Evolutionary conservation across 2,888 invertebrate genomes (phyloP).

Genomic region (Coleophora deauratella): DNA sequence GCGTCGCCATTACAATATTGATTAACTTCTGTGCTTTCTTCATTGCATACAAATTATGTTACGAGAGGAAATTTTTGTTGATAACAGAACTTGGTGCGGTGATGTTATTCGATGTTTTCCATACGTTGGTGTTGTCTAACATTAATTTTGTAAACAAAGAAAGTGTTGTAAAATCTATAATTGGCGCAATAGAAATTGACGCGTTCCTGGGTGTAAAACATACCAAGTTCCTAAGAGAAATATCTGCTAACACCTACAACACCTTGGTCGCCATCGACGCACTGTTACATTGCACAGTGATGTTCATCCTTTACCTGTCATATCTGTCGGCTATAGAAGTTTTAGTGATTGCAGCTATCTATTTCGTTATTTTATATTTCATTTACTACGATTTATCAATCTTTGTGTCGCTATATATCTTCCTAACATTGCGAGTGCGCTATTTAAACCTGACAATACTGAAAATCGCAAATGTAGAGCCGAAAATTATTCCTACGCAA

Average conservation of each 20-base stretch:
- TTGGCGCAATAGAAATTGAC: conserved; percentile 38
- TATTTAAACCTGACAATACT: conserved; percentile 46
- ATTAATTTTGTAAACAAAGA: conserved; percentile 29
- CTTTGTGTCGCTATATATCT: conserved; percentile 22
- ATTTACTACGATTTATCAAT: conserved; percentile 34
- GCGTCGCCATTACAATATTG: conserved; percentile 20
- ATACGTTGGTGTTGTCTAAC: conserved; percentile 29
- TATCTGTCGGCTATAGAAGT: conserved; percentile 9
- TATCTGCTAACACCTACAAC: conserved; percentile 19
- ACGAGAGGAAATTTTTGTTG: conserved; percentile 23
- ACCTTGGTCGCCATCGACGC: conserved; percentile 15
- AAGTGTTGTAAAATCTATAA: conserved; percentile 27
- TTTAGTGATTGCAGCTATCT: conserved; percentile 22
- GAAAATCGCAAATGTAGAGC: conserved; percentile 33
- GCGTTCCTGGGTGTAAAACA: conserved; percentile 35
- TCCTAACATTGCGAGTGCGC: conserved; percentile 31
- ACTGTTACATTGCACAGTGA: conserved; percentile 22
- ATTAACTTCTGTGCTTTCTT: conserved; percentile 19
- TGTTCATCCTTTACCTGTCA: conserved; percentile 8
- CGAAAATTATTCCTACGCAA: conserved; percentile 35
- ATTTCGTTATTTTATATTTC: conserved; percentile 30
- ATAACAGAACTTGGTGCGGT: conserved; percentile 31
- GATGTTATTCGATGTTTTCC: conserved; percentile 24
- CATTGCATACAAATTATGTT: conserved; percentile 25
- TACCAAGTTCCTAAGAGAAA: conserved; percentile 42